phyloP scores from a whole-genome alignment of 1,140 invertebrate species.

The Venturia canescens region DNA sequence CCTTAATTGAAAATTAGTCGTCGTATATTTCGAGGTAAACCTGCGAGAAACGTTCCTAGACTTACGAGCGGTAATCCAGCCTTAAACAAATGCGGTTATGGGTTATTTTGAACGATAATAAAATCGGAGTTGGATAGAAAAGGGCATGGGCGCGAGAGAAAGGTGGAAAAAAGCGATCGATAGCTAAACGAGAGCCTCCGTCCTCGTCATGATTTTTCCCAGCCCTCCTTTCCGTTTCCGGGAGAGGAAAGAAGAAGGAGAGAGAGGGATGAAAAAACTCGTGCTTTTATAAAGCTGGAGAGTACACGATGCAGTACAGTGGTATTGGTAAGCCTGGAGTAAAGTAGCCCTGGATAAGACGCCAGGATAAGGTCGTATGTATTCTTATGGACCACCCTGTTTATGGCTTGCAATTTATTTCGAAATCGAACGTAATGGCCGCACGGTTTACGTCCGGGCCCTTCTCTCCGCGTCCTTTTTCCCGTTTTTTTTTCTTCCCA shows the following conservation, averaged over 20 bases:
- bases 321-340: slow-evolving; percentile 29
- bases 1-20: too few relatives aligned
- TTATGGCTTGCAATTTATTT: slow-evolving; percentile 76
- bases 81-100: not conserved
- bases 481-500: not conserved
- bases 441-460: slow-evolving; percentile 66
- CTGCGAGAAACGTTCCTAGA: not conserved
- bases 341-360: slow-evolving; percentile 59
- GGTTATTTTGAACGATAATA: not conserved
- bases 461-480: slow-evolving; percentile 25
- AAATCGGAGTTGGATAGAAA: not conserved
- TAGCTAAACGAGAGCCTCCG: slow-evolving; percentile 10
- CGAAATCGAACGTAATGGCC: slow-evolving; percentile 75
- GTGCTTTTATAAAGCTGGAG: not conserved
- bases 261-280: not conserved
- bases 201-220: slow-evolving; percentile 25
- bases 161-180: slow-evolving; percentile 29
- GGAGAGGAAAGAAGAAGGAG: not conserved
- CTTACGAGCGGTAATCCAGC: not conserved
- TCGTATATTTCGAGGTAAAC: not conserved
- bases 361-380: slow-evolving; percentile 70
- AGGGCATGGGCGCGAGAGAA: not conserved
- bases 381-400: slow-evolving; percentile 73
- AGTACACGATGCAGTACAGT: slow-evolving; percentile 14
- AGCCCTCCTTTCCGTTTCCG: not conserved